phyloP scores from a whole-genome alignment of 1,140 invertebrate species.

The Diachasma alloeum region DNA sequence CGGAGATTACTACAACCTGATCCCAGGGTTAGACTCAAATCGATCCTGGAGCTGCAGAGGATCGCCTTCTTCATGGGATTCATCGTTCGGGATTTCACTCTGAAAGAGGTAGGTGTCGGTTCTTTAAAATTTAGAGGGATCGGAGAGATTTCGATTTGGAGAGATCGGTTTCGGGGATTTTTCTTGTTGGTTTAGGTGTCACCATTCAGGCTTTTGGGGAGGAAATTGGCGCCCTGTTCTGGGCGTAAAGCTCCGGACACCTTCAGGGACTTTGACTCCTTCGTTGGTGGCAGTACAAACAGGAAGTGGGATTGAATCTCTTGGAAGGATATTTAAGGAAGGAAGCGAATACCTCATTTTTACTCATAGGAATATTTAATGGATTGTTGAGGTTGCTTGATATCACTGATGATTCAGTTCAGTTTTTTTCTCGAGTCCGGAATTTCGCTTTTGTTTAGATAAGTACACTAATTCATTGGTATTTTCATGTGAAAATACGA shows the following conservation, averaged over 20 bases:
- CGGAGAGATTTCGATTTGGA: not conserved
- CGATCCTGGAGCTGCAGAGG: slow-evolving; percentile 56
- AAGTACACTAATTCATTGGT: no score
- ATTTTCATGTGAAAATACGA: no score
- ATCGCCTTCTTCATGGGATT: slow-evolving; percentile 65
- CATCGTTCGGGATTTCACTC: slow-evolving; percentile 51
- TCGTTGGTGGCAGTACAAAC: slow-evolving; percentile 4
- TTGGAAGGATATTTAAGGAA: not conserved
- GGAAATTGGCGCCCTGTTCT: not conserved
- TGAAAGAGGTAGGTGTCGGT: slow-evolving; percentile 46
- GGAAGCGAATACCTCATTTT: not conserved
- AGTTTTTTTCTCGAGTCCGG: no score
- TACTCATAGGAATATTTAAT: not conserved
- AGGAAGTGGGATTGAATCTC: not conserved
- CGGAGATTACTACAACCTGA: slow-evolving; percentile 60
- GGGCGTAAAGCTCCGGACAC: not conserved
- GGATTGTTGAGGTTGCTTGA: no score
- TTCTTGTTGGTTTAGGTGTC: not conserved
- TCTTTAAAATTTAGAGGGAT: no score
- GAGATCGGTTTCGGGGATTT: not conserved
- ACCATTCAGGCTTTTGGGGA: slow-evolving; percentile 1
- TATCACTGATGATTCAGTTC: no score
- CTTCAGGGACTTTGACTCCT: slow-evolving; percentile 1
- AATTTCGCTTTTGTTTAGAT: no score
- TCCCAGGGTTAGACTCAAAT: slow-evolving; percentile 56